Percentiles rank a stretch among this genome's conserved stretches.
These are phyloP conservation scores for Standfussiana lucernea DNA, from an alignment of 2,888 invertebrate species.

Conservation along the genomic window DNA sequence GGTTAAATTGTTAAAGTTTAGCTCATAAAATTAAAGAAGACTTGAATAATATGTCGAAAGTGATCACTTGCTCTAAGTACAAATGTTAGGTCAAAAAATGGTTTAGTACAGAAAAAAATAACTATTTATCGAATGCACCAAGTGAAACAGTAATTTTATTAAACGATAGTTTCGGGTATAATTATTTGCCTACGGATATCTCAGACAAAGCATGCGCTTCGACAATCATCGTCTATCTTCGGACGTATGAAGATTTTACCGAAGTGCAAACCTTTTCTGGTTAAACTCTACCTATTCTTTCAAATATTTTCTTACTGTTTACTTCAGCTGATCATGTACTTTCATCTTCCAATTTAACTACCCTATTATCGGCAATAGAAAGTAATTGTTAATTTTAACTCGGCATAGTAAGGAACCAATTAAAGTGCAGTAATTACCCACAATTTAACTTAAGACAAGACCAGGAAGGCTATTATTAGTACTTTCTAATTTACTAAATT, in stretches of 20 bases:
- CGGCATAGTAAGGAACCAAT: constrained; percentile 51
- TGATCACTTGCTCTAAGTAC: not conserved
- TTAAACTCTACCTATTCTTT: not conserved
- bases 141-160: not conserved
- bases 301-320: not conserved
- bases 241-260: not conserved
- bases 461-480: constrained; percentile 40
- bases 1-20: not conserved
- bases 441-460: constrained; percentile 51
- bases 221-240: not conserved
- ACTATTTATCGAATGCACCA: not conserved
- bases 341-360: not conserved
- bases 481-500: constrained; percentile 61
- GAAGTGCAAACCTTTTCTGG: not conserved
- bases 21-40: too few species aligned
- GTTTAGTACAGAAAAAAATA: too few species aligned
- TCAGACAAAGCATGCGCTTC: not conserved
- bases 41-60: too few species aligned
- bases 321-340: not conserved
- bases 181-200: too few species aligned
- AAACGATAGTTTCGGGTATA: not conserved
- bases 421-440: constrained; percentile 54
- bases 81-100: too few species aligned
- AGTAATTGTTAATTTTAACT: constrained; percentile 53
- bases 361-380: constrained; percentile 47